Conservation (phyloP, 2,797 vertebrate species). For the Falco rusticolus region DNA sequence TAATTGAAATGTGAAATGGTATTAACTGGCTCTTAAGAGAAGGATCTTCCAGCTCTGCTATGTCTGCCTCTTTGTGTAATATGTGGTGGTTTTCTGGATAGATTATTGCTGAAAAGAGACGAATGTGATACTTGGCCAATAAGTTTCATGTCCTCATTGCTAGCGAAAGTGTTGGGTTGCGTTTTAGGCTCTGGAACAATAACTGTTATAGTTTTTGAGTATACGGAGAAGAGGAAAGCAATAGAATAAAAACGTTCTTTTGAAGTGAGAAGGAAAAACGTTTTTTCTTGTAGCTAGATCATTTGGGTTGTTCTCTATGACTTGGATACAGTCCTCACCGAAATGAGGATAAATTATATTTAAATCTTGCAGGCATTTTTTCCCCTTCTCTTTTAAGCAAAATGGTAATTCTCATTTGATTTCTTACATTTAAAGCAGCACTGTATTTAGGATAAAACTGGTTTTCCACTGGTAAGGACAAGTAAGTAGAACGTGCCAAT, state of each 20-base stretch:
- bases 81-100: not conserved
- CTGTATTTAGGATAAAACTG: not conserved
- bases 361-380: not conserved
- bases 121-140: not conserved
- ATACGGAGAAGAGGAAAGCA: not conserved
- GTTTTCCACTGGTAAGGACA: not conserved
- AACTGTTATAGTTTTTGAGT: not conserved
- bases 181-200: slow-evolving; percentile 7
- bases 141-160: not conserved
- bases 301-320: not conserved
- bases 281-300: not conserved
- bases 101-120: not conserved
- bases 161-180: not conserved
- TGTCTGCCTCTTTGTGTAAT: not conserved
- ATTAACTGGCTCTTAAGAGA: not conserved
- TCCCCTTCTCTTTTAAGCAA: not conserved
- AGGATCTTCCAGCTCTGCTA: not conserved
- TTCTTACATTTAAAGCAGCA: not conserved
- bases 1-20: not conserved
- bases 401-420: not conserved
- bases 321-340: not conserved
- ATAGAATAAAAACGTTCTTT: not conserved
- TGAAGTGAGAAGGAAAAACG: not conserved
- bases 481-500: not conserved
- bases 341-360: not conserved